Evolutionary conservation across 2,113 vertebrate genomes (phyloP).

Genomic region (Plecturocebus donacophilus): DNA sequence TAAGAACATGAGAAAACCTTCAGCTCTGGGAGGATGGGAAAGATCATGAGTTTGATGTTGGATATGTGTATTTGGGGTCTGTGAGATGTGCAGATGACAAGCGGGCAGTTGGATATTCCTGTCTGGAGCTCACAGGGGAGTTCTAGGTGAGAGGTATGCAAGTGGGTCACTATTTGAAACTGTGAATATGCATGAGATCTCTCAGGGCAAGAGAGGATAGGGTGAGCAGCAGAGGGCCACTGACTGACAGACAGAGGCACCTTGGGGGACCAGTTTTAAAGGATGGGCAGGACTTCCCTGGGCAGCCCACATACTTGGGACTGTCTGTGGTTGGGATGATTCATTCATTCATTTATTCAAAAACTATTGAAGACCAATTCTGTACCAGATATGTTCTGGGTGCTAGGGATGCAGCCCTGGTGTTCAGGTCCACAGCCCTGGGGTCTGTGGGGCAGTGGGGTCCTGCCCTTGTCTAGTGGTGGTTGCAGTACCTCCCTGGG

Average conservation of each 20-base stretch:
- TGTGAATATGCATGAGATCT: background rate
- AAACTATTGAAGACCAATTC: conserved; percentile 53
- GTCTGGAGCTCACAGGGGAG: background rate
- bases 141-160: background rate
- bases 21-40: background rate
- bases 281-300: background rate
- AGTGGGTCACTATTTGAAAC: background rate
- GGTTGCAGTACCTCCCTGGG: conserved; percentile 38
- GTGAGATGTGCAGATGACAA: background rate
- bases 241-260: background rate
- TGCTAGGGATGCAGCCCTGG: background rate
- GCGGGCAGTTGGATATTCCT: background rate
- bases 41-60: background rate
- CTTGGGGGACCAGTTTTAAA: background rate
- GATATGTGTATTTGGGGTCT: background rate
- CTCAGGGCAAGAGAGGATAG: background rate
- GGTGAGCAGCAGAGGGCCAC: background rate
- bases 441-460: background rate
- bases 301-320: background rate
- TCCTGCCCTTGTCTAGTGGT: conserved; percentile 58
- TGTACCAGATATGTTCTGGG: background rate
- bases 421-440: background rate
- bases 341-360: background rate
- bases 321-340: background rate
- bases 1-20: background rate